Conservation (phyloP, 2,113 vertebrate species). For the Platysteira castanea region DNA sequence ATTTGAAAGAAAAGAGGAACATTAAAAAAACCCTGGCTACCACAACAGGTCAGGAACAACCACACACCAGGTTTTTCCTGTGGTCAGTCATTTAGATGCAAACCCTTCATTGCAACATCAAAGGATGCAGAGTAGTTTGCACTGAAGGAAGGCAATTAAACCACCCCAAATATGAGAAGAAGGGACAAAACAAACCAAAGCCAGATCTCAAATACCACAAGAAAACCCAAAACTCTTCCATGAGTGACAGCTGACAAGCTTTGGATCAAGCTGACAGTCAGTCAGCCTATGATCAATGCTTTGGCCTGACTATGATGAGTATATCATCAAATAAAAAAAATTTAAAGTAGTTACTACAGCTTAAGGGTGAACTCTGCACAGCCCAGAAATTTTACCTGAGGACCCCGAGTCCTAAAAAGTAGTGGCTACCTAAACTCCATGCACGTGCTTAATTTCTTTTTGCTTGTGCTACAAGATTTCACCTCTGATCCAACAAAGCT, state of each 20-base stretch:
- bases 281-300: background rate
- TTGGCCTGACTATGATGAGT: background rate
- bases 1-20: fast-evolving
- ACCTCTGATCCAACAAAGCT: background rate
- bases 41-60: background rate
- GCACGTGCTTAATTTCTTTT: background rate
- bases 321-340: background rate
- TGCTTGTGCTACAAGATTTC: background rate
- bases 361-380: background rate
- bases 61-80: background rate
- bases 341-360: background rate
- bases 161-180: background rate
- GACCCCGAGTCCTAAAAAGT: background rate
- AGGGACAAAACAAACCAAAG: background rate
- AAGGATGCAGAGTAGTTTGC: background rate
- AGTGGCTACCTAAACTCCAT: background rate
- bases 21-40: background rate
- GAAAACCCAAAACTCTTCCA: background rate
- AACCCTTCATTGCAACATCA: background rate
- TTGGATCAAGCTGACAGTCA: background rate
- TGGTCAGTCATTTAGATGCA: background rate
- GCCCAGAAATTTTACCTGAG: background rate
- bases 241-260: fast-evolving
- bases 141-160: fast-evolving
- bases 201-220: background rate